Conservation (phyloP, 1,140 invertebrate species). For the Coenobita brevimanus region DNA sequence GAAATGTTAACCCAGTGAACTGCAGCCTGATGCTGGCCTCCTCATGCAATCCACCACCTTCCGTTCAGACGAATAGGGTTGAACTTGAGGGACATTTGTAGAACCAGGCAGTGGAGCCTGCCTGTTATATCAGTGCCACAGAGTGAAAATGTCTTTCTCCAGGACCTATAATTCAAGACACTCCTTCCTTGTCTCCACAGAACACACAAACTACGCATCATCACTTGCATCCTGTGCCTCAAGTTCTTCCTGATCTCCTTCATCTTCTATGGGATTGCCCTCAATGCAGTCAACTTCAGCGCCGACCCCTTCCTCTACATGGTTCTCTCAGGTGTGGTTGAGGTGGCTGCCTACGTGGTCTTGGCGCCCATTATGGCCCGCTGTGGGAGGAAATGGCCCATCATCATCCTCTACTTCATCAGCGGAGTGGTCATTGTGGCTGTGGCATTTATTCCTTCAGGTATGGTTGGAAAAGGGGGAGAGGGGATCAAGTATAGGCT, state of each 20-base stretch:
- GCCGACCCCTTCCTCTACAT: constrained; percentile 51
- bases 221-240: constrained; percentile 84
- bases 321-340: background rate
- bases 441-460: constrained; percentile 31
- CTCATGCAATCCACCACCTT: too few species aligned
- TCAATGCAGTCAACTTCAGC: constrained; percentile 72
- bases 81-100: too few species aligned
- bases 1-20: too few species aligned
- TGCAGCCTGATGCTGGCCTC: too few species aligned
- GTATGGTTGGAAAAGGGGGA: too few species aligned
- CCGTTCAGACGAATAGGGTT: too few species aligned
- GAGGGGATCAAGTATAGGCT: too few species aligned
- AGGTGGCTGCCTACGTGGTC: constrained; percentile 42
- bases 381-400: constrained; percentile 26
- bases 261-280: constrained; percentile 86
- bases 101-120: too few species aligned
- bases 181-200: too few species aligned
- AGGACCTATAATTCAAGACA: too few species aligned
- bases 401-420: constrained; percentile 25
- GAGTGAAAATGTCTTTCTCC: too few species aligned
- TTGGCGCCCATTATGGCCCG: constrained; percentile 34
- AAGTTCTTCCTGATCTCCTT: constrained; percentile 79
- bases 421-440: constrained; percentile 33
- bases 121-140: too few species aligned
- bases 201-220: constrained; percentile 81